Base-by-base conservation (phyloP, 2,888 invertebrate genomes). In the Scaptomyza caliginosa region DNA sequence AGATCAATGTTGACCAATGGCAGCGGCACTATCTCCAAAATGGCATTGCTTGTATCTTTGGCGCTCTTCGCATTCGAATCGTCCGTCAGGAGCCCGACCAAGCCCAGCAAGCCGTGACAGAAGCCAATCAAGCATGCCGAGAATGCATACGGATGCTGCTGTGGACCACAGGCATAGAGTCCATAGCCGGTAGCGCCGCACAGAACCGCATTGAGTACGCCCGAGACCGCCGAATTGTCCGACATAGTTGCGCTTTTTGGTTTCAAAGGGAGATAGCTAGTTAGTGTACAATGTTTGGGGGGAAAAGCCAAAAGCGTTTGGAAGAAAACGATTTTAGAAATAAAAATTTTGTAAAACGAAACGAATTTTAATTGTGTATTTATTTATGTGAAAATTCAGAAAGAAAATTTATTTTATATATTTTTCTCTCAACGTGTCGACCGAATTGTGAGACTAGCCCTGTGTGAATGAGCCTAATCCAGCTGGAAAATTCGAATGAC, bases 1-100 rank as follows among this genome's bases (percentile, higher is more conserved):
- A 89, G 58, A 1, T 89, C 78, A 0, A 89, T 63, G 21, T 89
- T 90, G 32, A 87, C 67, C 59, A 89, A 26, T 0, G 89, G 87
- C 55, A 90, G 36, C 0, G 88, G 84, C 1, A 87, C 34, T 0
- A 90, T 51, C 17, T 89, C 82, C 69, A 88, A 64, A 6, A 89
- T 56, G 0, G 45, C n/a, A 4, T 56, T 46, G 0, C 77, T 76
- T 3, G 68, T 46, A 0, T 70, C 39, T 17, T 60, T 64, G 0
- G 51, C 51, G 4, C 19, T 67, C 6, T 21, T 43, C 2, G 32
- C 49, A 3, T 39, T 26, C 0, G 64, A 54, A 11, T 69, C 56
- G 7, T 43, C 62, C 0, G 32, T 23, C 2, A 74, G 6, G 16
- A 59, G 26, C 2, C 63, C 51, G 4, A 77, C 56, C n/a, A 88